Evolutionary conservation across 2,888 invertebrate genomes (phyloP), one percentile per base, ranked within the genome.

Genomic region (Lissonota sp.): DNA sequence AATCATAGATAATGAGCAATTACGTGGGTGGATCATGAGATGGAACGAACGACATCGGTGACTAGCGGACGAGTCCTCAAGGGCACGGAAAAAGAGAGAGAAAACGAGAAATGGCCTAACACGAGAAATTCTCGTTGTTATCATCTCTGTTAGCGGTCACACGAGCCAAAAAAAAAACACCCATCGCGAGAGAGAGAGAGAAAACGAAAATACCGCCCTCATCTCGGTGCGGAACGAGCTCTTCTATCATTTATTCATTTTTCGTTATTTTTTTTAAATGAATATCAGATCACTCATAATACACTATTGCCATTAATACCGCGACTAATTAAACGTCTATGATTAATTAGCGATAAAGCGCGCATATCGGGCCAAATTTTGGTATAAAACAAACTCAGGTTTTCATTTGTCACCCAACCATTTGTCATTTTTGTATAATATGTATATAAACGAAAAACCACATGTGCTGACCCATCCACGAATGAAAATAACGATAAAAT

Each of bases 361-460:
- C 69, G 77, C 26, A 73, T 77, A 77, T 64, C 51, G 73, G 77
- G 77, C 73, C 63, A 76, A 73, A n/a, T 73, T 74, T 81, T 77
- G 64, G 64, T 77, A 67, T 58, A 60, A 26, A 26, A 26, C 26
- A 26, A 26, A 73, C 44, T 46, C 42, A 12, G 4, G 6, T 6
- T 58, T 16, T 74, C 69, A 49, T 49, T 55, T 14, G 39, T 53
- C 44, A 57, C 44, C 26, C 42, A 14, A 16, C 55, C 63, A 57
- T 73, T 76, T 67, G 67, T 72, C 57, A 46, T 63, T 81, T 81
- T 64, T 77, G 77, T 81, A 81, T 70, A 55, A 81, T 77, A 81
- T 81, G 77, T 81, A 77, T 69, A 77, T 81, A 26, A 26, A 81
- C 73, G 55, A 77, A 26, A 26, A 26, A 60, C 46, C 44, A 73